Evolutionary conservation across 2,797 vertebrate genomes (phyloP).

Genomic region (Molossus molossus): DNA sequence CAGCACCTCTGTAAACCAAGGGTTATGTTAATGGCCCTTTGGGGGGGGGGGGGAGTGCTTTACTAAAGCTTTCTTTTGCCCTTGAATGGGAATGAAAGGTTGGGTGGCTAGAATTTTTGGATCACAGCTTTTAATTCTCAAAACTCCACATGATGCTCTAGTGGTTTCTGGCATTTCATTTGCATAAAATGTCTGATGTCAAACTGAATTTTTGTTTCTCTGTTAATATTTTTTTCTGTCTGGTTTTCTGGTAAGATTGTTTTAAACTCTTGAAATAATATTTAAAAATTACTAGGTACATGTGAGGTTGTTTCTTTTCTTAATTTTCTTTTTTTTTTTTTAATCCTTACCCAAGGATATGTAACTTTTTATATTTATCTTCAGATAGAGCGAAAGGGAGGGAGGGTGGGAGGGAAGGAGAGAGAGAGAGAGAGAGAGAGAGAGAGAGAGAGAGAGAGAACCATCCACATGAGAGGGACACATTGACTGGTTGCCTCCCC

Average conservation of each 20-base stretch:
- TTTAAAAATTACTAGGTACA: slow-evolving; percentile 30
- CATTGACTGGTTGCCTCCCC: too few relatives aligned
- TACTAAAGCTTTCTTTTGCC: background rate
- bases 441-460: too few relatives aligned
- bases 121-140: slow-evolving; percentile 45
- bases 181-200: slow-evolving; percentile 50
- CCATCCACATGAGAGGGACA: too few relatives aligned
- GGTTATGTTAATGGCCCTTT: background rate
- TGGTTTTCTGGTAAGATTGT: slow-evolving; percentile 25
- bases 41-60: background rate
- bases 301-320: slow-evolving; percentile 13
- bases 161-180: slow-evolving; percentile 55
- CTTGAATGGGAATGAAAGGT: slow-evolving; percentile 5
- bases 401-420: too few relatives aligned
- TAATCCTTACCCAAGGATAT: too few relatives aligned
- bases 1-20: background rate
- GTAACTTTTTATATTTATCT: too few relatives aligned
- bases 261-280: slow-evolving; percentile 21
- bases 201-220: slow-evolving; percentile 44
- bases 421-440: too few relatives aligned
- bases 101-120: background rate
- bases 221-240: background rate
- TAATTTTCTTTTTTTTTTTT: background rate
- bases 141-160: background rate
- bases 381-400: too few relatives aligned